These are phyloP conservation scores for Gnathonemus echidnorhynchus DNA, from an alignment of 2,113 vertebrate species.

Conservation along the genomic window DNA sequence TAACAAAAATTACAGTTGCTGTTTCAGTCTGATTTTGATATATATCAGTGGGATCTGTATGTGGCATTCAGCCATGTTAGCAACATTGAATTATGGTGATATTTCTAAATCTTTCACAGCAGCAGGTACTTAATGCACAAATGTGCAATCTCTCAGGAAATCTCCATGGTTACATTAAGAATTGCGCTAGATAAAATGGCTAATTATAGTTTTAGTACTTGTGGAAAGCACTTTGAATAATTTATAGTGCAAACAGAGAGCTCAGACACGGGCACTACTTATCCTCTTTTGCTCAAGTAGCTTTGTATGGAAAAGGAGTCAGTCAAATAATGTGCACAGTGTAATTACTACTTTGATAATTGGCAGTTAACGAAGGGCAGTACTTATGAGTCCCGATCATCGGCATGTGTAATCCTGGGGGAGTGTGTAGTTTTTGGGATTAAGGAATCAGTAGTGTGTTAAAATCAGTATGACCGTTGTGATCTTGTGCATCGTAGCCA, in stretches of 20 bases:
- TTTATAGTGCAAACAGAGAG: not conserved
- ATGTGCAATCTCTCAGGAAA: not conserved
- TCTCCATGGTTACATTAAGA: constrained; percentile 6
- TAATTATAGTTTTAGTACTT: constrained; percentile 7
- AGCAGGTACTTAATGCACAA: not conserved
- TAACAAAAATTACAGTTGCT: not conserved
- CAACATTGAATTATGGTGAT: not conserved
- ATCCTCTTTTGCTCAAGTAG: not conserved
- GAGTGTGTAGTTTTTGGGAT: not conserved
- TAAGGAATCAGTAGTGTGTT: not conserved
- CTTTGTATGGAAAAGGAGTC: not conserved
- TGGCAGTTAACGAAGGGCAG: not conserved
- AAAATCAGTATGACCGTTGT: not conserved
- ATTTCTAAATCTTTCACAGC: not conserved
- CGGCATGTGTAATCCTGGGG: not conserved
- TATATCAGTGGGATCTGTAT: not conserved
- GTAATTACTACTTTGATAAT: not conserved
- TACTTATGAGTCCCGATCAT: not conserved
- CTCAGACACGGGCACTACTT: not conserved
- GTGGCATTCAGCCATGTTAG: not conserved
- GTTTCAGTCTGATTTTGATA: not conserved
- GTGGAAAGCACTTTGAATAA: constrained; percentile 4
- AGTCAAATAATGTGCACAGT: not conserved
- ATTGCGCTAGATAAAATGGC: not conserved
- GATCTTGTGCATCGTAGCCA: not conserved